phyloP scores from a whole-genome alignment of 2,888 invertebrate species.

The Mongoloraphidia duomilia region DNA sequence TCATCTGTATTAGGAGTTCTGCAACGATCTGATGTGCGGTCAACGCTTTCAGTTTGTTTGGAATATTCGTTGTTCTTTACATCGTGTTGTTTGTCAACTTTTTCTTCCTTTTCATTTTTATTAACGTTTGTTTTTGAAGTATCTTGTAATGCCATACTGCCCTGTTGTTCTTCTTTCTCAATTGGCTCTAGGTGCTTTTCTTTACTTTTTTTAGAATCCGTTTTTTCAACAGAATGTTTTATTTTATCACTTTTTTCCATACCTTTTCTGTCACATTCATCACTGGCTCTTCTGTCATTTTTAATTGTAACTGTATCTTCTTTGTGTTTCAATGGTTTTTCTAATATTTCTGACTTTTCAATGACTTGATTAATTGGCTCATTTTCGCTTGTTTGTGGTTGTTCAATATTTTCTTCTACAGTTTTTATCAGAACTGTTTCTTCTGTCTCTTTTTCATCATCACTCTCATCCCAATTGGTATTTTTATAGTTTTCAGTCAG shows the following conservation, averaged over 20 bases:
- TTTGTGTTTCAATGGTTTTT: too few species aligned
- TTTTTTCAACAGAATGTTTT: background rate
- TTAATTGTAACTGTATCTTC: background rate
- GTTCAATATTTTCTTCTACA: too few species aligned
- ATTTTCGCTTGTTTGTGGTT: too few species aligned
- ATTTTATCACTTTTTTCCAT: background rate
- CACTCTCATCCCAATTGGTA: conserved; percentile 6
- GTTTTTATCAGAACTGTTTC: background rate
- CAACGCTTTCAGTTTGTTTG: background rate
- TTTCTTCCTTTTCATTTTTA: conserved; percentile 5
- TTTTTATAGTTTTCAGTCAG: conserved; percentile 8
- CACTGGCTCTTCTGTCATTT: background rate
- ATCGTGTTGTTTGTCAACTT: conserved; percentile 3
- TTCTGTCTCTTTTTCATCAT: conserved; percentile 2
- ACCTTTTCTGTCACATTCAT: background rate
- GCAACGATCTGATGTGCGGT: background rate
- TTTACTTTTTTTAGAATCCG: conserved; percentile 2
- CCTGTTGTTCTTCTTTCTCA: conserved; percentile 2
- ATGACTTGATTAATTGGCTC: too few species aligned
- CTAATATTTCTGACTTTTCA: too few species aligned
- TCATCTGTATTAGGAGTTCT: conserved; percentile 21
- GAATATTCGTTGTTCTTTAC: background rate
- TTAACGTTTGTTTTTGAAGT: conserved; percentile 4
- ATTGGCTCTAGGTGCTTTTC: conserved; percentile 7
- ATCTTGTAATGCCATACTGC: background rate